phyloP scores from a whole-genome alignment of 2,113 vertebrate species.

The Paratilapia polleni region DNA sequence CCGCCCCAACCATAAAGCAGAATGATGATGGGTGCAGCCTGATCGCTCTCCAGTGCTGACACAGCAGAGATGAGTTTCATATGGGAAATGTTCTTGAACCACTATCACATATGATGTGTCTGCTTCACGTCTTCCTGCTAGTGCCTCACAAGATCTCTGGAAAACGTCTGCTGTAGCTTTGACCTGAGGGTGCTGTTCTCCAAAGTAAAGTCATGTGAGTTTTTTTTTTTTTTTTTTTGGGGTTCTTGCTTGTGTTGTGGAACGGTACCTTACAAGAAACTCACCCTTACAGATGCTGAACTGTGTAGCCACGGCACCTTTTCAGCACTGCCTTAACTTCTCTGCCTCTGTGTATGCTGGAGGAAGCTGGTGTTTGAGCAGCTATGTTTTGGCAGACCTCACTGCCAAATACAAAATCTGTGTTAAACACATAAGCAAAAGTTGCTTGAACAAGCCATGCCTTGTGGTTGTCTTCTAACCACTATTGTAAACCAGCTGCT shows the following conservation, averaged over 20 bases:
- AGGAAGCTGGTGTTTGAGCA: neutral
- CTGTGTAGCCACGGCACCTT: neutral
- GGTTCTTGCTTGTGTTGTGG: neutral
- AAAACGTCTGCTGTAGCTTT: neutral
- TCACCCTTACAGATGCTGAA: too few relatives aligned
- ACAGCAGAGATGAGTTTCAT: neutral
- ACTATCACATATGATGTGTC: neutral
- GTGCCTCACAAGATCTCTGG: neutral
- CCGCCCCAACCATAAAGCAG: neutral
- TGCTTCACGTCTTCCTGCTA: neutral
- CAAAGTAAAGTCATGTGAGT: neutral
- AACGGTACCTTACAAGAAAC: neutral
- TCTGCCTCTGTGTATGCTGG: neutral
- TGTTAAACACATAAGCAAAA: neutral
- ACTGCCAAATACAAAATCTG: neutral
- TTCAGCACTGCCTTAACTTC: neutral
- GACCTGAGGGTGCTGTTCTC: neutral
- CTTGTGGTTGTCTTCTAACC: neutral
- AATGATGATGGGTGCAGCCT: neutral
- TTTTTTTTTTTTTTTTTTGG: too few relatives aligned
- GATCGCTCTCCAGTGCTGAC: neutral
- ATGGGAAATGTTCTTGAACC: constrained; percentile 1
- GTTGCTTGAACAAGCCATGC: neutral
- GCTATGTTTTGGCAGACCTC: neutral
- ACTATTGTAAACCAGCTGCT: neutral